Percentiles rank a stretch among this genome's conserved stretches.
These are phyloP conservation scores for Epistrophe eligans DNA, from an alignment of 2,888 invertebrate species.

Conservation along the genomic window DNA sequence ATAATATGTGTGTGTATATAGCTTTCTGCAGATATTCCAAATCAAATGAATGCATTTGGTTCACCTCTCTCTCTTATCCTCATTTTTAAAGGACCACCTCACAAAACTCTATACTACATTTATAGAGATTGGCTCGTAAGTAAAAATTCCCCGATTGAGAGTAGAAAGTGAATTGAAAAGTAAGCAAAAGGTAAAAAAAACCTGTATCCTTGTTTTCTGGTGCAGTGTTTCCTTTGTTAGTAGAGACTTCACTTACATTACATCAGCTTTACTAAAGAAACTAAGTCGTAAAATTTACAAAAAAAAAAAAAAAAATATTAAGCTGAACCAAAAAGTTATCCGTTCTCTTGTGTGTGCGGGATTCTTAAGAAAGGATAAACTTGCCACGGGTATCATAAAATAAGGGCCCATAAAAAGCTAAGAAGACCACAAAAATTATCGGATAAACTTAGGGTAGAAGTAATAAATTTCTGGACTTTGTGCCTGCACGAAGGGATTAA, in stretches of 20 bases:
- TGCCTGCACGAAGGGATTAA: slow-evolving; percentile 33
- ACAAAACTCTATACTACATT: slow-evolving; percentile 3
- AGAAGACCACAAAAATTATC: slow-evolving; percentile 61
- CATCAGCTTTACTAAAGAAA: not conserved
- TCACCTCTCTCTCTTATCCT: not conserved
- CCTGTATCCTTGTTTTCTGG: slow-evolving; percentile 26
- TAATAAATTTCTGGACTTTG: slow-evolving; percentile 56
- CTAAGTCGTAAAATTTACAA: slow-evolving; percentile 20
- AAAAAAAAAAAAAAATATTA: not conserved
- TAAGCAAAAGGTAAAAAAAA: slow-evolving; percentile 9
- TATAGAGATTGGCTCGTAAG: slow-evolving; percentile 38
- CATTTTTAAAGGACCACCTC: not conserved
- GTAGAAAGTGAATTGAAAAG: slow-evolving; percentile 52
- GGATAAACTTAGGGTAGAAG: slow-evolving; percentile 54
- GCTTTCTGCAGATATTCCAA: not conserved
- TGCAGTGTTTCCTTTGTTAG: not conserved
- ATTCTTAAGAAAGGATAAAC: slow-evolving; percentile 40
- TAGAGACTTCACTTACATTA: not conserved
- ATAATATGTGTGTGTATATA: not conserved
- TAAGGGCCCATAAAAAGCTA: slow-evolving; percentile 17
- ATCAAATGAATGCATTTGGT: slow-evolving; percentile 37
- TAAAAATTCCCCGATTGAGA: slow-evolving; percentile 45
- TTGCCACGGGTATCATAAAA: slow-evolving; percentile 54
- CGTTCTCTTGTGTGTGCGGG: not conserved
- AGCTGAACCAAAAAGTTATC: slow-evolving; percentile 39